Percentiles rank a stretch among this genome's conserved stretches.
Conservation (phyloP, 2,113 vertebrate species). For the Takifugu flavidus region DNA sequence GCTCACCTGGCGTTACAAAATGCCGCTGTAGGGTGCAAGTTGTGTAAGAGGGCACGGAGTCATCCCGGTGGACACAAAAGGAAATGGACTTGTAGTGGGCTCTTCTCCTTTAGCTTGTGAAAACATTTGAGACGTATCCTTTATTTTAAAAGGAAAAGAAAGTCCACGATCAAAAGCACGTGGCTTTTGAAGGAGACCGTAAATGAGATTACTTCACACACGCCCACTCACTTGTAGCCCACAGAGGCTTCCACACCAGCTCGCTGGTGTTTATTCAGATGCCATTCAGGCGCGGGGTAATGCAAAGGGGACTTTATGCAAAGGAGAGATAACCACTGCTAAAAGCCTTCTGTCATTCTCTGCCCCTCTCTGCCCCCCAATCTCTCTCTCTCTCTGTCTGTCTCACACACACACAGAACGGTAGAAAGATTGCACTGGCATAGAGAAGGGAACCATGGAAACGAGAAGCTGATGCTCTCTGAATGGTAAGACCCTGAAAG, state of each 20-base stretch:
- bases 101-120: conserved; percentile 36
- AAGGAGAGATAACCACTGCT: conserved; percentile 66
- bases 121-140: conserved; percentile 41
- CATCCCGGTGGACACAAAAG: conserved; percentile 9
- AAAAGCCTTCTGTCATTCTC: conserved; percentile 60
- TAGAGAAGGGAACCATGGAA: conserved; percentile 69
- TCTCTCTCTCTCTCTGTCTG: conserved; percentile 14
- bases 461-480: conserved; percentile 71
- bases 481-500: conserved; percentile 72
- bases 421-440: conserved; percentile 64
- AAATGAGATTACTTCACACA: conserved; percentile 63
- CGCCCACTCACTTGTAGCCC: conserved; percentile 62
- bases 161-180: conserved; percentile 50
- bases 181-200: conserved; percentile 55
- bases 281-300: conserved; percentile 53
- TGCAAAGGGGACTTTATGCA: conserved; percentile 69
- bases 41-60: conserved; percentile 3
- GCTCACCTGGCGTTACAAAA: background rate
- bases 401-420: conserved; percentile 42
- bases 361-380: conserved; percentile 18
- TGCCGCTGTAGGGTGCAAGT: background rate
- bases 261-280: conserved; percentile 57
- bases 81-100: conserved; percentile 38
- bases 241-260: conserved; percentile 50
- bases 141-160: conserved; percentile 26